Evolutionary conservation across 2,113 vertebrate genomes (phyloP).

Genomic region (Spilogale gracilis): DNA sequence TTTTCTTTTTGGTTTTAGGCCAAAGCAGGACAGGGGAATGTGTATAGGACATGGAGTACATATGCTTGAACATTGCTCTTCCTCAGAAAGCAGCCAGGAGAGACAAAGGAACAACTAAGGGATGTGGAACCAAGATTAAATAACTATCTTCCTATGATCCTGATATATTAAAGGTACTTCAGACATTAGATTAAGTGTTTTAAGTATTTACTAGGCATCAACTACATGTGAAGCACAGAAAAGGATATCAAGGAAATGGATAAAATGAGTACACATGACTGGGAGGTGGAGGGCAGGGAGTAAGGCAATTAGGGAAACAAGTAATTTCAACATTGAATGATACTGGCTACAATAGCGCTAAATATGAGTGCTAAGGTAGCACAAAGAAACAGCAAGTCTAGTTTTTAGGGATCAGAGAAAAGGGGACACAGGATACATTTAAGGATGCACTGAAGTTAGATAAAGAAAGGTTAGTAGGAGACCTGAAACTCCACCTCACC

Average conservation of each 20-base stretch:
- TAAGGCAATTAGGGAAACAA: neutral
- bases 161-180: neutral
- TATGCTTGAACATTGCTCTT: neutral
- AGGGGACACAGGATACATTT: neutral
- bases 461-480: constrained; percentile 4
- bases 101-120: neutral
- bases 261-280: neutral
- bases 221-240: neutral
- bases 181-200: constrained; percentile 9
- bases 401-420: neutral
- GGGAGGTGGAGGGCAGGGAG: neutral
- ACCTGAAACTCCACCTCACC: neutral
- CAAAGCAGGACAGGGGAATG: neutral
- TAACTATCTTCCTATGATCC: neutral
- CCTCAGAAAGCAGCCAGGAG: neutral
- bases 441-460: neutral
- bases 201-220: neutral
- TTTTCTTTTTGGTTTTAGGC: neutral
- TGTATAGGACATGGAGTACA: neutral
- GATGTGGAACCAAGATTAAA: neutral
- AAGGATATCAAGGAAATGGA: neutral
- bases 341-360: neutral
- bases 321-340: neutral
- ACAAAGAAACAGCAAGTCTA: neutral
- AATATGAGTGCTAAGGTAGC: neutral